Percentiles rank a stretch among this genome's conserved stretches.
These are phyloP conservation scores for Cygnus olor DNA, from an alignment of 2,797 vertebrate species.

Conservation along the genomic window DNA sequence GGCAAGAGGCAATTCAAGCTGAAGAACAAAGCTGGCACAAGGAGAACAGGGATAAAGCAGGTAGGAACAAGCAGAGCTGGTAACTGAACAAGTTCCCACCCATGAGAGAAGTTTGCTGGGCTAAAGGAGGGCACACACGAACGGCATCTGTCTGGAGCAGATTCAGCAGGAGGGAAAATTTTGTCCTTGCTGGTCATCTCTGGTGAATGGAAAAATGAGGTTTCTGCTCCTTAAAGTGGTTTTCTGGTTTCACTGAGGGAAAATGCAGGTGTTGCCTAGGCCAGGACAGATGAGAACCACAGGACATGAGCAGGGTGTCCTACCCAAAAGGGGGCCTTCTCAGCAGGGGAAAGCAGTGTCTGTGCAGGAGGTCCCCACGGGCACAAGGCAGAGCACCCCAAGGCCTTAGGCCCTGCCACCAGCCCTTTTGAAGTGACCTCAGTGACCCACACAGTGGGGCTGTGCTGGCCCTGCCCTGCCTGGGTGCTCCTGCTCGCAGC, in stretches of 20 bases:
- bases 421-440: neutral
- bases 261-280: neutral
- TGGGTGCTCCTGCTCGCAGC: neutral
- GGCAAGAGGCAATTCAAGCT: neutral
- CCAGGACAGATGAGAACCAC: neutral
- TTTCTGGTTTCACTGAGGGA: neutral
- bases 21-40: constrained; percentile 1
- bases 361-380: rapidly evolving
- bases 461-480: neutral
- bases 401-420: neutral
- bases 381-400: neutral
- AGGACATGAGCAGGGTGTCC: neutral
- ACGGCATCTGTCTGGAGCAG: neutral
- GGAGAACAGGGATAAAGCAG: neutral
- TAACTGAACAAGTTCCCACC: neutral
- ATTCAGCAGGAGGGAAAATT: neutral
- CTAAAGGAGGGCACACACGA: neutral
- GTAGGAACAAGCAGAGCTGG: neutral
- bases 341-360: neutral
- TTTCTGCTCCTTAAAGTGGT: neutral
- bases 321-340: neutral
- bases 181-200: neutral
- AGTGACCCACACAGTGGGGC: neutral
- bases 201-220: neutral
- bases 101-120: neutral